Base-by-base conservation (phyloP, 2,888 invertebrate genomes). In the Epirrhoe alternata region DNA sequence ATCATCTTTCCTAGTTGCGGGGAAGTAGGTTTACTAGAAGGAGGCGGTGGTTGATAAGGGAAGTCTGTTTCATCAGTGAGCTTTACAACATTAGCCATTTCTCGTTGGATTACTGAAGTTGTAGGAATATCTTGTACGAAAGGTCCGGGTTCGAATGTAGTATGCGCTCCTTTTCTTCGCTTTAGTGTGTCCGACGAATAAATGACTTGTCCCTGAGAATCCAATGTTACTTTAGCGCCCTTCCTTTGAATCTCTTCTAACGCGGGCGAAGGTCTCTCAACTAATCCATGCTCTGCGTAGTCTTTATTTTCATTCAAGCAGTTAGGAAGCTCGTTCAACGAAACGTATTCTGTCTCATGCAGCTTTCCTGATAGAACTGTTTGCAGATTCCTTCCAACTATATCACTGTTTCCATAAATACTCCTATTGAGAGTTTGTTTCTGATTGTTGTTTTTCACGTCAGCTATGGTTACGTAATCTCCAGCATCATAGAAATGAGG, bases 141-240 rank as follows among this genome's bases (percentile, higher is more conserved):
- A 51, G 97, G 97, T 74, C 97, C 97, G 63, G 97, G 97, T 91
- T 97, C 97, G 81, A 97, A 97, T 38, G 97, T 97, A 45, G 97
- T 97, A 81, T 97, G 97, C 14, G 96, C 96, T 68, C 96, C 96
- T 93, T 97, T 97, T 72, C 96, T 94, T 77, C 97, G 94, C 82
- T 95, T 96, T 71, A 97, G 89, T 81, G 97, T 97, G 78, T 97
- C 97, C 17, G 97, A 97, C 71, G 96, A 97, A 88, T 97, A 98
- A 68, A 98, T 96, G 52, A 98, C 97, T 94, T 97, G 97, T 59
- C 98, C 98, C 79, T 97, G 96, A 30, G 97, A 96, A 87, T 97
- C 97, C 52, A 98, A 89, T 42, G 96, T 96, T 49, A 97, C 97
- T 80, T 97, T 95, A 24, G 97, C 97, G 30, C 97, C 97, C 81